Evolutionary conservation across 2,888 invertebrate species (phyloP).

Genomic region (Chrysina gloriosa): DNA sequence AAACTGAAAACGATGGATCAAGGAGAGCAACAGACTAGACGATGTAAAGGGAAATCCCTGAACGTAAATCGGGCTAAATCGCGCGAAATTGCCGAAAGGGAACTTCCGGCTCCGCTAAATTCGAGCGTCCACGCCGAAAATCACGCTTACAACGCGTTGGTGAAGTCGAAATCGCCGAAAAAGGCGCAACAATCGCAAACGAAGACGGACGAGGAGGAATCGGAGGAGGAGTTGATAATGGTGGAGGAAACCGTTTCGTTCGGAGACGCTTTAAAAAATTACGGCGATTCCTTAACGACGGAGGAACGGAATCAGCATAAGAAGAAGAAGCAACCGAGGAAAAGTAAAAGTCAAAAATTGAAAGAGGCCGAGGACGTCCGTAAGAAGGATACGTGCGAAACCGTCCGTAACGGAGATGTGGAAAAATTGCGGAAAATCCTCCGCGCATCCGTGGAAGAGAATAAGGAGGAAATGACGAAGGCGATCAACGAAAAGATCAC

Average conservation of each 20-base stretch:
- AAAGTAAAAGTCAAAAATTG: conserved; percentile 44
- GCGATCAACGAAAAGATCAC: conserved; percentile 65
- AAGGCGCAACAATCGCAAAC: conserved; percentile 60
- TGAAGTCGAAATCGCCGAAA: conserved; percentile 46
- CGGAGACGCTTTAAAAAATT: conserved; percentile 64
- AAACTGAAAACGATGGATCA: conserved; percentile 54
- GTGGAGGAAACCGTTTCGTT: conserved; percentile 63
- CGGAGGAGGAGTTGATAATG: conserved; percentile 53
- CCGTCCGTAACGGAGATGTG: conserved; percentile 31
- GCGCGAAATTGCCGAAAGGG: conserved; percentile 69
- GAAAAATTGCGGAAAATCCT: conserved; percentile 27
- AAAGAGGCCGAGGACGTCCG: conserved; percentile 39
- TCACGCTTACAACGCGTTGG: conserved; percentile 54
- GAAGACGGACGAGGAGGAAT: conserved; percentile 14
- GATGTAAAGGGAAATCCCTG: conserved; percentile 52
- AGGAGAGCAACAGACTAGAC: conserved; percentile 47
- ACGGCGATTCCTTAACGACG: conserved; percentile 58
- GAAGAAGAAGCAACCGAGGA: conserved; percentile 40
- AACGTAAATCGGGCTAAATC: conserved; percentile 71
- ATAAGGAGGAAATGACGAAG: conserved; percentile 50
- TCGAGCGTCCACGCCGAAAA: conserved; percentile 68
- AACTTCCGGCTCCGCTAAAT: conserved; percentile 66
- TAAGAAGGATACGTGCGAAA: conserved; percentile 35
- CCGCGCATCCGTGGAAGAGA: conserved; percentile 8
- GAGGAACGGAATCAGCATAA: conserved; percentile 33